Evolutionary conservation across 2,888 invertebrate species (phyloP).

Genomic region (Pristionchus exspectatus): DNA sequence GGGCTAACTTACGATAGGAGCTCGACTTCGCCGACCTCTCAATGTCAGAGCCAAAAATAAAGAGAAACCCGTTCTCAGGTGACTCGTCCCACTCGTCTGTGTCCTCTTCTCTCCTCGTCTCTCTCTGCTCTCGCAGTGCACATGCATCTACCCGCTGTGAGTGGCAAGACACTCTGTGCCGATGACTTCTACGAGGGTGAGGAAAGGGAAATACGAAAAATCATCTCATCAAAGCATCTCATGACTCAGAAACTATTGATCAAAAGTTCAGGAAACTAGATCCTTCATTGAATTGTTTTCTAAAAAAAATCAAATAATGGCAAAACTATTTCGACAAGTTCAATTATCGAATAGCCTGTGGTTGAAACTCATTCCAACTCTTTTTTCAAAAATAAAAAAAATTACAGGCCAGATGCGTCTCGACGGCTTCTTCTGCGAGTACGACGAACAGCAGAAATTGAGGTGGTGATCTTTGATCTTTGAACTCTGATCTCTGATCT

Average conservation of each 20-base stretch:
- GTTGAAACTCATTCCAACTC: neutral
- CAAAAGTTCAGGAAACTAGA: too few species aligned
- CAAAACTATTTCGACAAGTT: neutral
- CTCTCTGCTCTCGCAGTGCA: conserved; percentile 84
- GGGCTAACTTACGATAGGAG: too few species aligned
- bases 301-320: too few species aligned
- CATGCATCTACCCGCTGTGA: conserved; percentile 84
- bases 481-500: neutral
- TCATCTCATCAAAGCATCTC: too few species aligned
- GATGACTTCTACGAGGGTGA: conserved; percentile 96
- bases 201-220: neutral
- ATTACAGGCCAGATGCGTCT: conserved; percentile 90
- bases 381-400: neutral
- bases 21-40: too few species aligned
- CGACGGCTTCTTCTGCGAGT: conserved; percentile 97
- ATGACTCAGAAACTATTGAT: too few species aligned
- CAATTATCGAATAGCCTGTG: neutral
- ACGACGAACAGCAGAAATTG: conserved; percentile 90
- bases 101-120: conserved; percentile 88
- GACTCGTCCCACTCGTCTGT: conserved; percentile 86
- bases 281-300: too few species aligned
- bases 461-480: conserved; percentile 23
- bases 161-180: conserved; percentile 95
- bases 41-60: too few species aligned
- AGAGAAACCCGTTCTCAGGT: conserved; percentile 67